Conservation (phyloP, 2,888 invertebrate species). For the Parnassius glacialis region DNA sequence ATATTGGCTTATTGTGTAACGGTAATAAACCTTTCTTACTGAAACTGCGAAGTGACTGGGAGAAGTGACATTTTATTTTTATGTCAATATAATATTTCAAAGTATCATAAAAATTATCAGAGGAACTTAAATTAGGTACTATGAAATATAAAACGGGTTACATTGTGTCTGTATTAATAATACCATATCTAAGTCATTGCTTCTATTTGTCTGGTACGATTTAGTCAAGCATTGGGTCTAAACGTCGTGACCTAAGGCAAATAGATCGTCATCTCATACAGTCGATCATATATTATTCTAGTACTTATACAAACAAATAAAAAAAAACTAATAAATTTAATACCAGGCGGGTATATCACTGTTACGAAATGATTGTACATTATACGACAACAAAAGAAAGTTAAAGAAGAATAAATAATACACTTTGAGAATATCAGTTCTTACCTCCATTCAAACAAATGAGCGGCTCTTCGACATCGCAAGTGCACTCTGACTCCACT, state of each 20-base stretch:
- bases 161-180: conserved; percentile 4
- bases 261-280: too few relatives aligned
- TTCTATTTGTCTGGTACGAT: too few relatives aligned
- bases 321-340: too few relatives aligned
- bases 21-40: conserved; percentile 21
- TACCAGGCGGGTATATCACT: too few relatives aligned
- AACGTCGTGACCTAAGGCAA: too few relatives aligned
- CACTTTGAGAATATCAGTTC: neutral
- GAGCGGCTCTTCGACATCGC: conserved; percentile 77
- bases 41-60: conserved; percentile 9
- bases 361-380: too few relatives aligned
- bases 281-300: too few relatives aligned
- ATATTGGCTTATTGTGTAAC: conserved; percentile 22
- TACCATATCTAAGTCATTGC: too few relatives aligned
- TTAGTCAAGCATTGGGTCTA: too few relatives aligned
- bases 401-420: too few relatives aligned
- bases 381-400: too few relatives aligned
- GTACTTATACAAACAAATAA: too few relatives aligned
- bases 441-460: conserved; percentile 90
- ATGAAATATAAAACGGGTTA: conserved; percentile 7
- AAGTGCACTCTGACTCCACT: conserved; percentile 89
- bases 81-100: conserved; percentile 8
- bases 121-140: neutral
- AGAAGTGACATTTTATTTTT: conserved; percentile 15
- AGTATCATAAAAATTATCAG: conserved; percentile 14